Evolutionary conservation across 2,113 vertebrate species (phyloP), one percentile per base, ranked within the genome.

Genomic region (Paradisaea rubra): DNA sequence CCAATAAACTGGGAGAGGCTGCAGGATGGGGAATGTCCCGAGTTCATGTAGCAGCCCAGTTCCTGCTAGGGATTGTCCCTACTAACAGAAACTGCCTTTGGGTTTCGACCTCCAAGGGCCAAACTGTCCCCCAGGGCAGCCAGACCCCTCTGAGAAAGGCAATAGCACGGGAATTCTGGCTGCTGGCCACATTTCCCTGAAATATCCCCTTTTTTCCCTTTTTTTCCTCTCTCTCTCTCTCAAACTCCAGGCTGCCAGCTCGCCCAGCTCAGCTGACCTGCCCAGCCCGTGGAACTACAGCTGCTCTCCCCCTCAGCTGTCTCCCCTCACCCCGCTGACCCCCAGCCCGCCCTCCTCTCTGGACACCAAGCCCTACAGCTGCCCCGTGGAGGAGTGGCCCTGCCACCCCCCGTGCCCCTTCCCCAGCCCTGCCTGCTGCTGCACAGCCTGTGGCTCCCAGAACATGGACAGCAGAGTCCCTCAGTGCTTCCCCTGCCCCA

Each of bases 281-380:
- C 97, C 97, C 96, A 98, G 98, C 92, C 97, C 98, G 0, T 57
- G 98, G 31, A 98, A 98, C 90, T 98, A 91, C 89, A 98, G 97
- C 96, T 98, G 98, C 94, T 99, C 98, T 15, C 98, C 98, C 2
- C 97, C 98, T 13, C 97, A 98, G 97, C 98, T 97, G 7, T 97
- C 97, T 65, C 97, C 98, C 5, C 97, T 95, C 4, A 53, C 98
- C 33, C 98, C 98, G 0, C 98, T 98, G 54, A 97, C 97, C 95
- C 98, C 98, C 91, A 97, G 89, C 95, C 98, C 98, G 2, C 96
- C 98, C 13, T 97, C 98, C 20, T 96, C 97, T 61, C 97, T 97
- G 97, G 99, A 99, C 81, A 47, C 97, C 79, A 96, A 94, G 57
- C 78, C 91, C 86, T 98, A 76, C 17, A 80, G 97, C 89, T 97